Evolutionary conservation across 35 echinoderm and acorn worm species (phyloP).

Genomic region (Apostichopus japonicus): DNA sequence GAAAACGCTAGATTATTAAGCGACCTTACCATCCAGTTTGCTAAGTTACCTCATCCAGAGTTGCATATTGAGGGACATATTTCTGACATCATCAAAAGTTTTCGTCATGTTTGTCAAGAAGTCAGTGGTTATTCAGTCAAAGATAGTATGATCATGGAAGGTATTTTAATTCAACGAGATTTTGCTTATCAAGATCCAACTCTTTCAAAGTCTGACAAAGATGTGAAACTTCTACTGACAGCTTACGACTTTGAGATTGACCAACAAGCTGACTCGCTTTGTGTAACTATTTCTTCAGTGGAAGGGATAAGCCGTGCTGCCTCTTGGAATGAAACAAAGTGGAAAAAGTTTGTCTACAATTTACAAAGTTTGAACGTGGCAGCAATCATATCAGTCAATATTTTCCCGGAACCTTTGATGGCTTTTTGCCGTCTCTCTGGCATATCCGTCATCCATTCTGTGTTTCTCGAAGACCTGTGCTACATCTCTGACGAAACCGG

Average conservation of each 20-base stretch:
- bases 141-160: neutral
- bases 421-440: conserved; percentile 10
- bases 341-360: neutral
- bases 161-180: conserved; percentile 29
- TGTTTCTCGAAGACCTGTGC: conserved; percentile 2
- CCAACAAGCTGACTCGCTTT: neutral
- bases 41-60: neutral
- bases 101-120: conserved; percentile 26
- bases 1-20: conserved; percentile 7
- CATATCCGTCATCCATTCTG: conserved; percentile 39
- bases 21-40: neutral
- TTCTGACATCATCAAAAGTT: neutral
- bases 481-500: neutral
- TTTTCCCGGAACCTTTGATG: conserved; percentile 19
- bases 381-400: neutral
- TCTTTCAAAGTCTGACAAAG: neutral
- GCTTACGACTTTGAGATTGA: conserved; percentile 22
- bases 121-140: conserved; percentile 23
- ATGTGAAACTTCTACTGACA: neutral
- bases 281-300: neutral
- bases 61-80: neutral
- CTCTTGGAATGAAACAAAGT: neutral
- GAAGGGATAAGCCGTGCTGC: neutral
- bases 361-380: neutral
- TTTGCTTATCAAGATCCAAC: conserved; percentile 18